These are phyloP conservation scores for Drosophila lini DNA, from an alignment of 1,140 invertebrate species.

Conservation along the genomic window DNA sequence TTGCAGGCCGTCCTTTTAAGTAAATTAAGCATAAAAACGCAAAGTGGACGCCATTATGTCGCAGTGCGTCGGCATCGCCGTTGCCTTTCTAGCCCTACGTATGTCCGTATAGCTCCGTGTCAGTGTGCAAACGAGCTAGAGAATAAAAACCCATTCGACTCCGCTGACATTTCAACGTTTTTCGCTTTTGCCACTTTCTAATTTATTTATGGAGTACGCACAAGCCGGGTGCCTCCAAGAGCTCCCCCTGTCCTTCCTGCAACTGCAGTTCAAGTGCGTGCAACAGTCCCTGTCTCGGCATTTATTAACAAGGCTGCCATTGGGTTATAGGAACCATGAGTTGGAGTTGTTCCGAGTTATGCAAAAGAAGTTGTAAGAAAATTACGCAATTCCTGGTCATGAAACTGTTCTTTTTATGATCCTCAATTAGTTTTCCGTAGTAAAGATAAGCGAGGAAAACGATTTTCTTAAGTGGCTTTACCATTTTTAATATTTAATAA, in stretches of 20 bases:
- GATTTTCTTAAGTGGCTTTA: neutral
- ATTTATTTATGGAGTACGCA: constrained; percentile 77
- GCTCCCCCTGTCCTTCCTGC: constrained; percentile 15
- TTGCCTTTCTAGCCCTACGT: constrained; percentile 5
- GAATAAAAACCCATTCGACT: constrained; percentile 27
- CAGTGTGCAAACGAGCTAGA: constrained; percentile 40
- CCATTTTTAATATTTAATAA: neutral
- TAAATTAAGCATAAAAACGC: constrained; percentile 84
- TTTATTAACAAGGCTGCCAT: constrained; percentile 58
- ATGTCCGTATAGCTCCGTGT: constrained; percentile 7
- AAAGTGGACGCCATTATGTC: constrained; percentile 84
- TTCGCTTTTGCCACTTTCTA: constrained; percentile 75
- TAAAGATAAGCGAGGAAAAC: neutral
- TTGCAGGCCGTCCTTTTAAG: constrained; percentile 75
- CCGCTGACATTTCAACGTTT: constrained; percentile 61
- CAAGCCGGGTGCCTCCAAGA: constrained; percentile 6
- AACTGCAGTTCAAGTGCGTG: constrained; percentile 75
- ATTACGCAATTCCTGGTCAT: constrained; percentile 4
- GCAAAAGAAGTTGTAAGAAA: constrained; percentile 31
- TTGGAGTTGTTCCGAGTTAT: constrained; percentile 35
- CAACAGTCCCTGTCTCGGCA: constrained; percentile 52
- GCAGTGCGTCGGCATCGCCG: constrained; percentile 64
- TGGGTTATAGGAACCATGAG: constrained; percentile 24
- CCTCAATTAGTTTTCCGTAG: neutral
- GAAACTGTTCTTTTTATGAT: constrained; percentile 12